Conservation (phyloP, 1,140 invertebrate species). For the Drosophila mojavensis region DNA sequence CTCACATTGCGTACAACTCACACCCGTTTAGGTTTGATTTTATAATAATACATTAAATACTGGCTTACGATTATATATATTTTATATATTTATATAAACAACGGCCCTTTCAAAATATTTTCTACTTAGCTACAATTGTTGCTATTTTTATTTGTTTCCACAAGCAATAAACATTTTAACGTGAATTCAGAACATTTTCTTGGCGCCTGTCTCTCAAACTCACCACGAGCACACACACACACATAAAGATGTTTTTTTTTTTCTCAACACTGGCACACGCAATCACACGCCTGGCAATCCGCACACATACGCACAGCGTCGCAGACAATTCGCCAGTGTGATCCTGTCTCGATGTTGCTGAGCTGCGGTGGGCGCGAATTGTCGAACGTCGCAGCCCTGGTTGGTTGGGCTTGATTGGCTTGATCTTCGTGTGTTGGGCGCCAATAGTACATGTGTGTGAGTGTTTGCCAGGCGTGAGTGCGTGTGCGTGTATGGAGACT, state of each 20-base stretch:
- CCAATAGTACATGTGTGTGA: constrained; percentile 23
- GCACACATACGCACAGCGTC: background rate
- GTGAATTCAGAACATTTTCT: constrained; percentile 46
- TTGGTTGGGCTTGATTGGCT: constrained; percentile 37
- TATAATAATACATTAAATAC: constrained; percentile 22
- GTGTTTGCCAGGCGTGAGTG: background rate
- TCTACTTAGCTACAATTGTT: constrained; percentile 20
- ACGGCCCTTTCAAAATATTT: constrained; percentile 9
- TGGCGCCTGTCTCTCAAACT: constrained; percentile 4
- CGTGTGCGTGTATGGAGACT: background rate
- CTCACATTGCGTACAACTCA: background rate
- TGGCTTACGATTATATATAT: constrained; percentile 33
- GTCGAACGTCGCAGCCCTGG: constrained; percentile 15
- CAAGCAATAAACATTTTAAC: constrained; percentile 73
- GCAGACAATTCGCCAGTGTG: constrained; percentile 32
- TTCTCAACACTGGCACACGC: background rate
- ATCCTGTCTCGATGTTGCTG: constrained; percentile 43
- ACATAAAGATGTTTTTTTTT: background rate
- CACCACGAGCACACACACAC: background rate
- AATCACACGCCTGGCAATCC: background rate
- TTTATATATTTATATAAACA: constrained; percentile 14
- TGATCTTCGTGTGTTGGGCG: constrained; percentile 42
- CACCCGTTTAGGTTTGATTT: background rate
- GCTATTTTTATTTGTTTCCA: constrained; percentile 20
- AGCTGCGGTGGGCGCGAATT: constrained; percentile 23